A percentile compares a stretch with the other conserved stretches of the same genome.
phyloP scores from a whole-genome alignment of 2,113 vertebrate species.

The Monopterus albus region DNA sequence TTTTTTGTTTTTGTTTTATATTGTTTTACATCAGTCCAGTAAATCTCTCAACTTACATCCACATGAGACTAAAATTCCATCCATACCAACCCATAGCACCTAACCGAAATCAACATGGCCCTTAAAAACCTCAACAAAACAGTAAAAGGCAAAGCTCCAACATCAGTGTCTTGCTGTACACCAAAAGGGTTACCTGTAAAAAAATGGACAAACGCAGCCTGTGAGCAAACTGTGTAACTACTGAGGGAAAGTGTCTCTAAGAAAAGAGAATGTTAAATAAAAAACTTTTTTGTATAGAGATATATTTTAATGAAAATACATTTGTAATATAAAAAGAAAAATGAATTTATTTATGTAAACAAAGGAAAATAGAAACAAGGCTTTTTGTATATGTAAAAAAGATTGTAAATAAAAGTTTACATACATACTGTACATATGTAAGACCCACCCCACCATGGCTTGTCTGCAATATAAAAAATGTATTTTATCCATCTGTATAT shows the following conservation, averaged over 20 bases:
- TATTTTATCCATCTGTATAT: conserved; percentile 99
- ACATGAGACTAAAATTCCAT: conserved; percentile 28
- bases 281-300: conserved; percentile 96
- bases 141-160: conserved; percentile 31
- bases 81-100: conserved; percentile 21
- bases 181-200: conserved; percentile 62
- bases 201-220: conserved; percentile 55
- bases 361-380: conserved; percentile 82
- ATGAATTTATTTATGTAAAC: conserved; percentile 89
- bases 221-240: conserved; percentile 58
- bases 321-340: conserved; percentile 97
- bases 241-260: conserved; percentile 57
- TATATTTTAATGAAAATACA: conserved; percentile 99
- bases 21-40: conserved; percentile 46
- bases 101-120: conserved; percentile 35
- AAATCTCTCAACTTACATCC: conserved; percentile 39
- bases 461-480: conserved; percentile 97
- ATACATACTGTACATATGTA: conserved; percentile 98
- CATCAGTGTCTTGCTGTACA: conserved; percentile 50
- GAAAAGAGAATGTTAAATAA: conserved; percentile 76
- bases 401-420: conserved; percentile 98
- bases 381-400: conserved; percentile 96
- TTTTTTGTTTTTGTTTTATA: conserved; percentile 3
- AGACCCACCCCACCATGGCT: conserved; percentile 91
- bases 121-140: conserved; percentile 50